Evolutionary conservation across 2,113 vertebrate species (phyloP).

Genomic region (human (Homo sapiens)): GRCh38 chr12:21883501-21884000

Average conservation of each 20-base stretch:
- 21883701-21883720: background rate
- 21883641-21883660: background rate
- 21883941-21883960: background rate
- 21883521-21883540: no score
- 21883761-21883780: background rate
- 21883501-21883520: no score
- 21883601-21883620: background rate
- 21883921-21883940: slow-evolving; percentile 31
- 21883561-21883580: no score
- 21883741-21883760: background rate
- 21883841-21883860: background rate
- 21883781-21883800: background rate
- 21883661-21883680: background rate
- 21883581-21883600: background rate
- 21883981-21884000: slow-evolving; percentile 10
- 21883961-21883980: background rate
- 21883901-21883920: background rate
- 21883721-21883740: background rate
- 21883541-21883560: no score
- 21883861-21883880: background rate
- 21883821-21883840: background rate
- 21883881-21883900: background rate
- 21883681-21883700: background rate
- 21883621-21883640: background rate
- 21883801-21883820: background rate